These are phyloP conservation scores for Psix sp. DNA, from an alignment of 1,140 invertebrate genomes.

Conservation along the genomic window DNA sequence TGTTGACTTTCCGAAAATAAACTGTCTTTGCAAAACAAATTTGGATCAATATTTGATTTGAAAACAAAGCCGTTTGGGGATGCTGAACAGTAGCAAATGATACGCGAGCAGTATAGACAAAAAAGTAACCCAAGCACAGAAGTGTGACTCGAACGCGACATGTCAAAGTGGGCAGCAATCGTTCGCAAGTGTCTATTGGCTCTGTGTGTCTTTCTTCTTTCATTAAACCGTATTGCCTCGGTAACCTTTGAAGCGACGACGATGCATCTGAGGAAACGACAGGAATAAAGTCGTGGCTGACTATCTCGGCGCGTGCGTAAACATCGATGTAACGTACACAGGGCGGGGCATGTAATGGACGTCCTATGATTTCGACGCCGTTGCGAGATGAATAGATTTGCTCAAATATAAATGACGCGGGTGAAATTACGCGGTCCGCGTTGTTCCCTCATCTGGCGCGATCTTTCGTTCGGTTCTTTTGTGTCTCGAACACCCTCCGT, in stretches of 20 bases:
- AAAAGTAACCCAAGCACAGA: no score
- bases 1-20: no score
- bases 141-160: no score
- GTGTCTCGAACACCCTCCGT: constrained; percentile 5
- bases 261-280: constrained; percentile 40
- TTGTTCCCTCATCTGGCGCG: background rate
- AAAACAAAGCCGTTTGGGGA: background rate
- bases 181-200: constrained; percentile 54
- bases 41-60: background rate
- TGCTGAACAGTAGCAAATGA: no score
- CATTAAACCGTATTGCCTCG: constrained; percentile 54
- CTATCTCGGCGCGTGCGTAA: constrained; percentile 56
- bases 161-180: constrained; percentile 62
- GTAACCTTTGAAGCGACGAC: constrained; percentile 35
- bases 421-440: constrained; percentile 5
- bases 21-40: background rate
- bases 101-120: no score
- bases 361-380: constrained; percentile 45
- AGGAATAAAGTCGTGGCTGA: constrained; percentile 36
- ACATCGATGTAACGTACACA: constrained; percentile 51
- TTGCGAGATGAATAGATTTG: constrained; percentile 32
- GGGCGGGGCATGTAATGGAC: constrained; percentile 57
- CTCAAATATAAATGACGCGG: constrained; percentile 19
- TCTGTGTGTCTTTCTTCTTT: no score
- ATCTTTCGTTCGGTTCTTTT: constrained; percentile 18